Evolutionary conservation across 2,797 vertebrate species (phyloP), one percentile per base, ranked within the genome.

Genomic region (Perdix hodgsoniae): DNA sequence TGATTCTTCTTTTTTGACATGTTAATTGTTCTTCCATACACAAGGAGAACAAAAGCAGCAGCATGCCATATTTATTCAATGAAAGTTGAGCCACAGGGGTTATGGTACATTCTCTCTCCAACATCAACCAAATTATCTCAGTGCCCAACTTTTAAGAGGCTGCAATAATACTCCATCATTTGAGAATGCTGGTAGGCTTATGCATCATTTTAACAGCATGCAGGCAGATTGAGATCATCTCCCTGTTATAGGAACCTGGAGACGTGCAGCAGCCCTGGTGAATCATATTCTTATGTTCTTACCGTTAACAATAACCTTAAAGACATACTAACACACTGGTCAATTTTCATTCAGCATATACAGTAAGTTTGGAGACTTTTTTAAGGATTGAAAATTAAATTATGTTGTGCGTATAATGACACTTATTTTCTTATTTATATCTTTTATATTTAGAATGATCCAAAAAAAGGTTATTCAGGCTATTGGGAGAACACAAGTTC

Each of bases 121-220:
- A 79, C 97, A 98, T 93, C 94, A 97, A 97, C 97, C 98, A 98
- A 98, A 98, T 98, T 98, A 98, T 98, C 98, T 98, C 97, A 98
- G 97, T 90, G 97, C 97, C 98, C 97, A 98, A 97, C 97, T 98
- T 98, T 96, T 97, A 97, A 97, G 97, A 98, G 96, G 92, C 96
- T 96, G 97, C 97, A 98, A 97, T 98, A 98, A 98, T 96, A 96
- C 97, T 98, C 96, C 95, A 98, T 98, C 98, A 98, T 98, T 97
- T 97, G 96, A 96, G 97, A 97, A 97, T 78, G 92, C 97, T 94
- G 96, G 96, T 96, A 88, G 97, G 96, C 90, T 95, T 96, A 97
- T 98, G 97, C 97, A 98, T 98, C 97, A 98, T 98, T 98, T 98
- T 97, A 98, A 98, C 98, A 98, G 98, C 97, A 63, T 95, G 98